A percentile compares a stretch with the other conserved stretches of the same genome.
These are phyloP conservation scores for Mugil cephalus DNA, from an alignment of 2,113 vertebrate genomes.

Conservation along the genomic window DNA sequence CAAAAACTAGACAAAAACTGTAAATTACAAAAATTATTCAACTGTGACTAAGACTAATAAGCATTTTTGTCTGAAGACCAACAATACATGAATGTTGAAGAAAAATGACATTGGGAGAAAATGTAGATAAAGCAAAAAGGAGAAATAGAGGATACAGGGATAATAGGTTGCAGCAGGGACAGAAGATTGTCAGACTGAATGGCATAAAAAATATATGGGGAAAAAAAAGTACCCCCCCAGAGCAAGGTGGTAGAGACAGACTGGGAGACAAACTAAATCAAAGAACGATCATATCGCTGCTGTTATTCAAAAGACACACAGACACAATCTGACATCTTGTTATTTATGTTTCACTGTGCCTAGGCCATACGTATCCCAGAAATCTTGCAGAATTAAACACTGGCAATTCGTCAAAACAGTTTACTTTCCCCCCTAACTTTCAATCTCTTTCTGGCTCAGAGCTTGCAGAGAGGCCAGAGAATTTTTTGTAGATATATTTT, in stretches of 20 bases:
- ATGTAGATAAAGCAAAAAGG: too few species aligned
- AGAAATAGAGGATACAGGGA: too few species aligned
- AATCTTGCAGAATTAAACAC: constrained; percentile 43
- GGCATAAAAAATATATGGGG: not conserved
- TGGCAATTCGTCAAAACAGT: constrained; percentile 62
- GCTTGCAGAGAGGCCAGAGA: not conserved
- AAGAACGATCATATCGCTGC: not conserved
- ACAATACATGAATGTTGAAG: too few species aligned
- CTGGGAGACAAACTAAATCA: not conserved
- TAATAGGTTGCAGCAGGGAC: not conserved
- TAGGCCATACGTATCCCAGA: not conserved
- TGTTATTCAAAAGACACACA: not conserved
- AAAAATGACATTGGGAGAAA: too few species aligned
- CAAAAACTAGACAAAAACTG: too few species aligned
- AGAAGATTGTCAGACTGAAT: not conserved
- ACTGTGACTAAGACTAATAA: too few species aligned
- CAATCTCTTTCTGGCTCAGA: not conserved
- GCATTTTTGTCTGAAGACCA: too few species aligned
- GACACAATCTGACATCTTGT: not conserved
- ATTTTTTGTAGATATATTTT: not conserved
- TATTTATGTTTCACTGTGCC: constrained; percentile 18
- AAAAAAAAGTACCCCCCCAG: not conserved
- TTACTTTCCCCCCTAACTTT: not conserved
- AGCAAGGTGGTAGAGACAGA: constrained; percentile 13
- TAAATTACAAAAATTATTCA: too few species aligned